phyloP scores from a whole-genome alignment of 2,113 vertebrate species.

The Barnardius zonarius region DNA sequence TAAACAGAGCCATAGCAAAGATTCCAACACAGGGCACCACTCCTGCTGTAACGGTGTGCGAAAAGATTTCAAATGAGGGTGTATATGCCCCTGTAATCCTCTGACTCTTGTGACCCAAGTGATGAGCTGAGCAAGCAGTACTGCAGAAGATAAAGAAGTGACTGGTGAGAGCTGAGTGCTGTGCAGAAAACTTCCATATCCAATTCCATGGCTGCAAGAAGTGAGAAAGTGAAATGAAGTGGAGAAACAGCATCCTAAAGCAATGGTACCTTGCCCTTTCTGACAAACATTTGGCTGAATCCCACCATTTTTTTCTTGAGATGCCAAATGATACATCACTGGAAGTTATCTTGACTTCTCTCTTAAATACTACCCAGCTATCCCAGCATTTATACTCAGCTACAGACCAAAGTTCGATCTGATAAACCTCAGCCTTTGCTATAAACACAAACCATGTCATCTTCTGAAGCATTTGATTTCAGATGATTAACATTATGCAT shows the following conservation, averaged over 20 bases:
- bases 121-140: not conserved
- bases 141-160: not conserved
- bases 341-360: not conserved
- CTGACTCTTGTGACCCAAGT: not conserved
- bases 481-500: not conserved
- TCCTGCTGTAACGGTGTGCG: not conserved
- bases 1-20: not conserved
- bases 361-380: not conserved
- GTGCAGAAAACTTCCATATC: not conserved
- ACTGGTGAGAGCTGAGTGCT: not conserved
- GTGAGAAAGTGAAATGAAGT: not conserved
- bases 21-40: not conserved
- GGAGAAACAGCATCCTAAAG: not conserved
- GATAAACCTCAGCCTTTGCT: not conserved
- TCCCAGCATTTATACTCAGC: not conserved
- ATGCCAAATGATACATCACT: not conserved
- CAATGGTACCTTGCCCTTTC: not conserved
- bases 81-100: rapidly evolving
- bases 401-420: not conserved
- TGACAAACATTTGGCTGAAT: not conserved
- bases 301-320: not conserved
- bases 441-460: not conserved
- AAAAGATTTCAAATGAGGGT: not conserved
- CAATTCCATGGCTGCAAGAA: not conserved
- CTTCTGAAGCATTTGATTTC: not conserved